Conservation (phyloP, 2,888 invertebrate species). For the Hemicrepidius hirtus region DNA sequence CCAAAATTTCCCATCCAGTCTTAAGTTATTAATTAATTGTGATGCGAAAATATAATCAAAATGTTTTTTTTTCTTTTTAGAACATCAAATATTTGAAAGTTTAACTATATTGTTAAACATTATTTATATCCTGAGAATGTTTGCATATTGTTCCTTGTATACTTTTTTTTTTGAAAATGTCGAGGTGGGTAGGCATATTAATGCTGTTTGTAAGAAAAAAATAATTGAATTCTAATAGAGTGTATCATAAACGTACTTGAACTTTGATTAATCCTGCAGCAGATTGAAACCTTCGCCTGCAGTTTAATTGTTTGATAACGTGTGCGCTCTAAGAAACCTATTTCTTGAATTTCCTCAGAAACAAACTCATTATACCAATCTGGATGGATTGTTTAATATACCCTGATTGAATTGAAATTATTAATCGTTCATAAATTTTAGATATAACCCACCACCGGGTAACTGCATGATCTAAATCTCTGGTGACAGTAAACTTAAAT, state of each 20-base stretch:
- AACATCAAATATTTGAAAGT: no score
- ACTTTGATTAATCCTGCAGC: constrained; percentile 38
- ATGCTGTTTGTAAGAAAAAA: constrained; percentile 27
- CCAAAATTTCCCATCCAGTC: constrained; percentile 15
- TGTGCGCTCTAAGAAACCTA: constrained; percentile 10
- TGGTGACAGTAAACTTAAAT: neutral
- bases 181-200: constrained; percentile 11
- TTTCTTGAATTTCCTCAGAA: constrained; percentile 19
- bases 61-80: no score
- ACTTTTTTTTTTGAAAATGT: constrained; percentile 4
- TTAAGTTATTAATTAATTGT: no score
- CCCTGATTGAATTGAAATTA: constrained; percentile 12
- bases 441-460: neutral
- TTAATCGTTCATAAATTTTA: constrained; percentile 10
- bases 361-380: constrained; percentile 7
- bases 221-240: constrained; percentile 48
- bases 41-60: no score
- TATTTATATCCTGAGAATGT: neutral
- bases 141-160: constrained; percentile 14
- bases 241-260: constrained; percentile 44
- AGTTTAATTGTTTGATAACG: constrained; percentile 43
- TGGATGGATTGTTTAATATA: constrained; percentile 14
- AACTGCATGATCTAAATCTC: no score
- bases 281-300: constrained; percentile 33
- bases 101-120: no score